Evolutionary conservation across 2,888 invertebrate genomes (phyloP), one percentile per base, ranked within the genome.

Genomic region (Hirtodrosophila confusa): DNA sequence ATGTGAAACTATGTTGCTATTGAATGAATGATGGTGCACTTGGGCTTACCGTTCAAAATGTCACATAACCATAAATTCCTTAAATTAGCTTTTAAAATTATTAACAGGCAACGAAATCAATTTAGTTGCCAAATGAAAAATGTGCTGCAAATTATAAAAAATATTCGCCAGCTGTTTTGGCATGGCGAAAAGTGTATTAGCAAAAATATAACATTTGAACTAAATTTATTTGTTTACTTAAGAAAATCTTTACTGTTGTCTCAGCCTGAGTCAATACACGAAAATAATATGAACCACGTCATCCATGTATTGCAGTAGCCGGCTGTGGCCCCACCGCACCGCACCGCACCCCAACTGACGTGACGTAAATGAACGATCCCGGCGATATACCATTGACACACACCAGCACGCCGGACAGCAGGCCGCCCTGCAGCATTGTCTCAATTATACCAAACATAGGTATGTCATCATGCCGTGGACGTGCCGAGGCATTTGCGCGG

Each of bases 401-500:
- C 75, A 89, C 86, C 64, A 84, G 85, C 72, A 90, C 90, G 51
- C 80, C 80, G 78, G 88, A 87, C 63, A 83, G 89, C 91, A 93
- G 92, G 88, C 94, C 93, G 88, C 94, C 94, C 93, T 94, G 95
- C 92, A 94, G 95, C 88, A 92, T 95, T 88, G 93, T 94, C 88
- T 94, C 95, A 78, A 92, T 95, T 79, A 92, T 95, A 92, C 94
- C 95, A 89, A 85, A 86, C 68, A 78, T 92, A 84, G 90, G 91
- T 82, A 95, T 95, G 94, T 95, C 95, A 94, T 95, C 95, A 91
- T 96, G 96, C 90, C 94, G 96, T 64, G 95, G 95, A 63, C 93
- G 95, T 57, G 96, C 96, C 58, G 96, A 96, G 90, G 95, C 95
- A 62, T 96, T 96, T 91, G 96, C 96, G 73, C 93, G 95, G 64